Percentiles rank a stretch among this genome's conserved stretches.
phyloP scores from a whole-genome alignment of 2,888 invertebrate genomes.

The Tubulanus polymorphus region DNA sequence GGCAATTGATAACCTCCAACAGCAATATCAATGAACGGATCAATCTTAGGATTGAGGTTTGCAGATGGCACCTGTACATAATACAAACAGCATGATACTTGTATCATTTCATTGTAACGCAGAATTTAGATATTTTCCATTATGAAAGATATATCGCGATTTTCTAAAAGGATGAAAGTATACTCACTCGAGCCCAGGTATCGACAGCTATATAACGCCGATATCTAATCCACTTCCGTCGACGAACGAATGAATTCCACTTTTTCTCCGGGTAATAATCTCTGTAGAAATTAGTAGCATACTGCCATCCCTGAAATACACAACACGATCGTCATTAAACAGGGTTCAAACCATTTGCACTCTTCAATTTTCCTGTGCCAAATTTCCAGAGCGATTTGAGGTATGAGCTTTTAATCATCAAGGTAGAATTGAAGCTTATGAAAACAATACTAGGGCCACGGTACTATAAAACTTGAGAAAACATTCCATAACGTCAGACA shows the following conservation, averaged over 20 bases:
- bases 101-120: too few species aligned
- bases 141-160: background rate
- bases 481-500: too few species aligned
- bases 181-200: slow-evolving; percentile 63
- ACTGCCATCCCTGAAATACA: slow-evolving; percentile 76
- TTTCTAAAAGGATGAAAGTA: background rate
- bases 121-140: too few species aligned
- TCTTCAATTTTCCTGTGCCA: too few species aligned
- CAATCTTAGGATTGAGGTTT: slow-evolving; percentile 57
- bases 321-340: too few species aligned
- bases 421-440: too few species aligned
- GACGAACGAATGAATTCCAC: slow-evolving; percentile 85
- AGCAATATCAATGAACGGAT: slow-evolving; percentile 87
- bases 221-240: slow-evolving; percentile 85
- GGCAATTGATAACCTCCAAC: slow-evolving; percentile 81
- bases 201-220: slow-evolving; percentile 84
- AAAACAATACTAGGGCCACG: too few species aligned
- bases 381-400: too few species aligned
- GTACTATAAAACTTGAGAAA: too few species aligned
- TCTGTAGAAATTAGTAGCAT: slow-evolving; percentile 79
- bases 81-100: too few species aligned
- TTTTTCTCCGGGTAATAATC: slow-evolving; percentile 70
- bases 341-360: too few species aligned
- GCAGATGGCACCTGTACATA: slow-evolving; percentile 31
- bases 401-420: too few species aligned